Evolutionary conservation across 2,888 invertebrate species (phyloP).

Genomic region (Ormyrus nitidulus): DNA sequence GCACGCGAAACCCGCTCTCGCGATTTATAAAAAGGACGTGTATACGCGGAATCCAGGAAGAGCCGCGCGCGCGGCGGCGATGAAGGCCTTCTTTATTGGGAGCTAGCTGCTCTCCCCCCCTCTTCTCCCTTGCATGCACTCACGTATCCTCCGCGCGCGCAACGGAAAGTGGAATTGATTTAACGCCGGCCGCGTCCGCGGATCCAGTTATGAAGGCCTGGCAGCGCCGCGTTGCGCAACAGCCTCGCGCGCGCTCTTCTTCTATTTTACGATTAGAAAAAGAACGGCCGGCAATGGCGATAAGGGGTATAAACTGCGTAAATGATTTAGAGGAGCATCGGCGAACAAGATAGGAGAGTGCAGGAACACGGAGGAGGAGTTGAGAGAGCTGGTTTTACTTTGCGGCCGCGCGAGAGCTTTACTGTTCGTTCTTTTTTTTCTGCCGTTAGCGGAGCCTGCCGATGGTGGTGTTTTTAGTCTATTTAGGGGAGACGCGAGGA

Average conservation of each 20-base stretch:
- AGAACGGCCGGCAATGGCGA: not conserved
- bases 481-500: too few species aligned
- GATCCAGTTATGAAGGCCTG: constrained; percentile 59
- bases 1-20: too few species aligned
- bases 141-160: not conserved
- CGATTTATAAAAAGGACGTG: too few species aligned
- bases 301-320: not conserved
- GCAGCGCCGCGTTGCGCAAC: not conserved
- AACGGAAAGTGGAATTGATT: constrained; percentile 54
- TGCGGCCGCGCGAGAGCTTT: too few species aligned
- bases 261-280: too few species aligned
- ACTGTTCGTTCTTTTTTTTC: too few species aligned
- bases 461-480: too few species aligned
- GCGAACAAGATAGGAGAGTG: too few species aligned
- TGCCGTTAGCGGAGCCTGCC: too few species aligned
- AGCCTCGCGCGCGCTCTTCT: not conserved
- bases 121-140: not conserved
- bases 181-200: constrained; percentile 42
- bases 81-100: constrained; percentile 29
- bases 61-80: not conserved
- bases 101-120: not conserved
- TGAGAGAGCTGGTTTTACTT: too few species aligned
- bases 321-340: too few species aligned
- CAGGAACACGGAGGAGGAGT: too few species aligned
- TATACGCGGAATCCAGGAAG: constrained; percentile 32